phyloP scores from a whole-genome alignment of 2,888 invertebrate species.

The Apeira syringaria region DNA sequence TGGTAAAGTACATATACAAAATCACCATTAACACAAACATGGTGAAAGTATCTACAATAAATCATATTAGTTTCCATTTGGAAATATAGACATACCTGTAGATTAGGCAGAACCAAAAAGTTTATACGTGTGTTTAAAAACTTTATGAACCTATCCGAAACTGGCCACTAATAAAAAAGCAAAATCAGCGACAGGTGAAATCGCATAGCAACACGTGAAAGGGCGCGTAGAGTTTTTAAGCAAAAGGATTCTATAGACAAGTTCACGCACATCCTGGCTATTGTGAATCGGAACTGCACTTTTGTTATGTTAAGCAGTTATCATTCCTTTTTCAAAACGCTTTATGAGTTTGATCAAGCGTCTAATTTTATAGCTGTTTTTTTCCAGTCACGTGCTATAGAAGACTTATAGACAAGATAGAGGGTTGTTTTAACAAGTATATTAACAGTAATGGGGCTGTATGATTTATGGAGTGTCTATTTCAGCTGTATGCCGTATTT shows the following conservation, averaged over 20 bases:
- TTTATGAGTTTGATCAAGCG: constrained; percentile 47
- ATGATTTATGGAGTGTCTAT: constrained; percentile 81
- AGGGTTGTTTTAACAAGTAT: constrained; percentile 81
- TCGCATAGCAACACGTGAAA: constrained; percentile 56
- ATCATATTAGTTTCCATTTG: too few relatives aligned
- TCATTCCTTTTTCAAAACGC: constrained; percentile 54
- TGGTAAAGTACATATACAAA: too few relatives aligned
- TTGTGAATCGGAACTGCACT: constrained; percentile 58
- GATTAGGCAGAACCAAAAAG: too few relatives aligned
- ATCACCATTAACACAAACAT: too few relatives aligned
- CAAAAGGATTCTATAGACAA: constrained; percentile 52
- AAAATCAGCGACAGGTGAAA: constrained; percentile 56
- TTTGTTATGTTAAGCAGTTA: constrained; percentile 78
- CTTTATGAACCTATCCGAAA: too few relatives aligned
- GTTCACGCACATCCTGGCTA: constrained; percentile 64
- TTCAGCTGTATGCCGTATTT: constrained; percentile 74
- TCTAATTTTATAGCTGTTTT: constrained; percentile 68
- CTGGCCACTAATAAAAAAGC: constrained; percentile 1
- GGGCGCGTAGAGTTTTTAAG: constrained; percentile 31
- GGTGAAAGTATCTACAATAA: too few relatives aligned
- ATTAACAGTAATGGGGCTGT: constrained; percentile 76
- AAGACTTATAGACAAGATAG: constrained; percentile 72
- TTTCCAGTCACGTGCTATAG: constrained; percentile 50
- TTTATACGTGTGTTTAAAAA: too few relatives aligned
- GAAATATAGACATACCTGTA: too few relatives aligned